Base-by-base conservation (phyloP, 2,113 vertebrate genomes). In the Eudyptes chrysolophus region DNA sequence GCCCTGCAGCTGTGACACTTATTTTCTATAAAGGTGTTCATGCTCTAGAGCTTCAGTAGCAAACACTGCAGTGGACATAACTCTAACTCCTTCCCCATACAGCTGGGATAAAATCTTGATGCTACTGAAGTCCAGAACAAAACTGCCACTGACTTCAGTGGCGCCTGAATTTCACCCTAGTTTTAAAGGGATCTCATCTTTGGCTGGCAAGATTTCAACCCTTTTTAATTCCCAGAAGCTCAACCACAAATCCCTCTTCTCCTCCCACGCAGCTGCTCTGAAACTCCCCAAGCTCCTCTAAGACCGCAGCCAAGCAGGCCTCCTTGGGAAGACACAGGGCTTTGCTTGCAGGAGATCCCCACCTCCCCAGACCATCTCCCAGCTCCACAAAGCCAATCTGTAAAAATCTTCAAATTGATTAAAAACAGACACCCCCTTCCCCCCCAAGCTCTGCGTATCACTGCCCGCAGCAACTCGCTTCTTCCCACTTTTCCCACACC, bases 161-260 rank as follows among this genome's bases (percentile, higher is more conserved):
- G 29, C 0, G 38, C 36, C 66, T 85, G 68, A 42, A 92, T 94
- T 84, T 92, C 85, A 92, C 51, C 83, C 71, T 54, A 9, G n/a
- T 80, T 80, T 74, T 87, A 75, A 44, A 90, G 42, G 38, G 16
- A 70, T 89, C 75, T 92, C n/a, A 48, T 70, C 90, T 84, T 75
- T n/a, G 60, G 51, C 76, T 96, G 91, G 89, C 89, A 95, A 89
- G 80, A 55, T 81, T 96, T 94, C 96, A 96, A 84, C 29, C 18
- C 42, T 78, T 87, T 89, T 91, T 84, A 94, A 96, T 94, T 95
- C 95, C 96, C 96, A 91, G 77, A 94, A 95, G 89, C 89, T 87
- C 64, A 92, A 89, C 84, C 94, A 91, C 94, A 96, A 96, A 92
- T 95, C 91, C 94, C 69, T 91, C 87, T 78, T 87, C 93, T 87